Evolutionary conservation across 2,113 vertebrate genomes (phyloP), one percentile per base, ranked within the genome.

Genomic region (Meles meles): DNA sequence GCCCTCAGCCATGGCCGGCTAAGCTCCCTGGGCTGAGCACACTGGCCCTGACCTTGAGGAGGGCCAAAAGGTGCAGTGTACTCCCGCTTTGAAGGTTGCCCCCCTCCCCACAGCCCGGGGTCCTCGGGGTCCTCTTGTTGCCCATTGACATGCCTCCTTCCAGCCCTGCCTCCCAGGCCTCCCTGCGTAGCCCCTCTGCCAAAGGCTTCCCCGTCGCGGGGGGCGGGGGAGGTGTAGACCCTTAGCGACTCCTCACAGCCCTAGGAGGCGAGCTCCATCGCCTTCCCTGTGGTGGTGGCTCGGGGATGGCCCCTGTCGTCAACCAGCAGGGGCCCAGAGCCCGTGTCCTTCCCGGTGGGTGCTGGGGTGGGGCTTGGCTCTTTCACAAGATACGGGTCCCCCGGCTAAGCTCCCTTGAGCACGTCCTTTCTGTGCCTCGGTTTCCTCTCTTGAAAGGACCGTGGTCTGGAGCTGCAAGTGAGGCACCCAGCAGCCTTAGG

Each of bases 31-130:
- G 3, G 10, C 27, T 15, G 29, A 34, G 12, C 42, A 1, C 9
- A 4, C 13, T 0, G 59, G 80, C 39, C n/a, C 9, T 0, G 7
- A 44, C 37, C 21, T 11, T n/a, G 63, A 6, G 0, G 1, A 25
- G 72, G 27, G 57, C 72, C 55, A 57, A 79, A 14, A 5, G 23
- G 3, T 37, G n/a, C 12, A 1, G 12, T 10, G 71, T 47, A 12
- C n/a, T 44, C 8, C 47, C 0, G 0, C 27, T 63, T 34, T 15
- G 39, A 89, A 55, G 4, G 49, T 31, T 0, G 5, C 14, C 29
- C 76, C 15, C 15, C 49, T 20, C 71, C n/a, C 55, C 27, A 5
- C 37, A 27, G 37, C 39, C 88, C 10, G 7, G 55, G 20, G 18
- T 17, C 52, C 15, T 49, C 10, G 7, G 55, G 20, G 18, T 17